Percentiles rank a stretch among this genome's conserved stretches.
Evolutionary conservation across 2,797 vertebrate species (phyloP).

Genomic region (Lerista edwardsae): DNA sequence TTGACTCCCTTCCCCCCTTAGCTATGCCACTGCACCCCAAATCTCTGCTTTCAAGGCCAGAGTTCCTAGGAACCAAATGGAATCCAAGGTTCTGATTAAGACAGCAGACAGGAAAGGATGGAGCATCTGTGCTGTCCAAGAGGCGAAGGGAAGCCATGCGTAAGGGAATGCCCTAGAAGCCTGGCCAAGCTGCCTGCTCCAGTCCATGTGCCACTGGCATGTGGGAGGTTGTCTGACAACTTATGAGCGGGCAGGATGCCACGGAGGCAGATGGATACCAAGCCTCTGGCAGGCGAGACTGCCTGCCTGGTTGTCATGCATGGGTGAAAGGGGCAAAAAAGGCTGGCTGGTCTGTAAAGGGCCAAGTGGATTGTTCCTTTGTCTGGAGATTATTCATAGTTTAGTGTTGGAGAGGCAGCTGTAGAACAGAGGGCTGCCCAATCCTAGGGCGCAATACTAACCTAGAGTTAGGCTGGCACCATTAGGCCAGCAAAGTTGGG

Average conservation of each 20-base stretch:
- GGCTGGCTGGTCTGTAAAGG: fast-evolving
- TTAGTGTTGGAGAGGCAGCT: background rate
- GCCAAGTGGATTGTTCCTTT: background rate
- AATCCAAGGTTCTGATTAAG: background rate
- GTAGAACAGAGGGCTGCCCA: background rate
- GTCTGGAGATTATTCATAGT: background rate
- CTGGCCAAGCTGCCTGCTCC: conserved; percentile 58
- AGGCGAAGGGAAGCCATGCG: fast-evolving
- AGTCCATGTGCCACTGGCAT: conserved; percentile 62
- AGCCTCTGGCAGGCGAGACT: conserved; percentile 53
- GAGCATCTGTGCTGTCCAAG: background rate
- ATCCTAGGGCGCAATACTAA: too few relatives aligned
- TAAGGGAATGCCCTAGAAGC: conserved; percentile 39
- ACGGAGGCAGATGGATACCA: conserved; percentile 65
- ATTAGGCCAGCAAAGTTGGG: too few relatives aligned
- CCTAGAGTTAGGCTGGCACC: too few relatives aligned
- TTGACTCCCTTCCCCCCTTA: too few relatives aligned
- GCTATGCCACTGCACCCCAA: too few relatives aligned
- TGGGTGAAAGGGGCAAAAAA: conserved; percentile 9
- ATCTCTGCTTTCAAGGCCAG: background rate
- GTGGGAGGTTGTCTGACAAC: conserved; percentile 65
- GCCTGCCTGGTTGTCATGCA: conserved; percentile 53
- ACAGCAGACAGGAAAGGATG: fast-evolving
- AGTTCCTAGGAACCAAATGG: background rate
- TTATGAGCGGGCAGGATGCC: conserved; percentile 57